These are phyloP conservation scores for Azemiops feae DNA, from an alignment of 2,113 vertebrate species.

Conservation along the genomic window DNA sequence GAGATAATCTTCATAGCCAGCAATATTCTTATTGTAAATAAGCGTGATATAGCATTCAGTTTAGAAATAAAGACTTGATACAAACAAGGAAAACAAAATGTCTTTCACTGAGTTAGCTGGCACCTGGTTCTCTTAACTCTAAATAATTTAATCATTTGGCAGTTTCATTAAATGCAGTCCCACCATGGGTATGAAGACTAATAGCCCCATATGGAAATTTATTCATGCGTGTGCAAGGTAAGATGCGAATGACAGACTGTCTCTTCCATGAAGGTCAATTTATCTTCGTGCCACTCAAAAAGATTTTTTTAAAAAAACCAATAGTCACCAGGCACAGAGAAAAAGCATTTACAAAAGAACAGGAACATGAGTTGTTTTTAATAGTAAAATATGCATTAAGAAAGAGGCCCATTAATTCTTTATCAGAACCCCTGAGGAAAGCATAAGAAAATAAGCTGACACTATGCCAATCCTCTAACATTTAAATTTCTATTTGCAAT, in stretches of 20 bases:
- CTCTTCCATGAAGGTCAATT: slow-evolving; percentile 38
- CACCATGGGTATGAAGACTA: background rate
- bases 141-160: slow-evolving; percentile 4
- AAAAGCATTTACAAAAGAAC: background rate
- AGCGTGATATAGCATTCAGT: background rate
- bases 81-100: background rate
- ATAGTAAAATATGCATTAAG: background rate
- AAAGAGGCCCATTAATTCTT: background rate
- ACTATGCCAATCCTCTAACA: background rate
- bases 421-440: background rate
- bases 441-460: background rate
- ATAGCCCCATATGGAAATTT: slow-evolving; percentile 19
- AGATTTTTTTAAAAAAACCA: slow-evolving; percentile 24
- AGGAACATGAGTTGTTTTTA: background rate
- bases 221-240: background rate
- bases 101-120: background rate
- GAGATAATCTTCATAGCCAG: background rate
- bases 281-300: slow-evolving; percentile 28
- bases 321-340: slow-evolving; percentile 30
- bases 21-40: background rate
- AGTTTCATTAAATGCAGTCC: slow-evolving; percentile 16
- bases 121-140: background rate
- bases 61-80: background rate
- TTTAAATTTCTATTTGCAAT: background rate
- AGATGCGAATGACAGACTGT: slow-evolving; percentile 31